phyloP scores from a whole-genome alignment of 2,113 vertebrate genomes.

The Halichoerus grypus region DNA sequence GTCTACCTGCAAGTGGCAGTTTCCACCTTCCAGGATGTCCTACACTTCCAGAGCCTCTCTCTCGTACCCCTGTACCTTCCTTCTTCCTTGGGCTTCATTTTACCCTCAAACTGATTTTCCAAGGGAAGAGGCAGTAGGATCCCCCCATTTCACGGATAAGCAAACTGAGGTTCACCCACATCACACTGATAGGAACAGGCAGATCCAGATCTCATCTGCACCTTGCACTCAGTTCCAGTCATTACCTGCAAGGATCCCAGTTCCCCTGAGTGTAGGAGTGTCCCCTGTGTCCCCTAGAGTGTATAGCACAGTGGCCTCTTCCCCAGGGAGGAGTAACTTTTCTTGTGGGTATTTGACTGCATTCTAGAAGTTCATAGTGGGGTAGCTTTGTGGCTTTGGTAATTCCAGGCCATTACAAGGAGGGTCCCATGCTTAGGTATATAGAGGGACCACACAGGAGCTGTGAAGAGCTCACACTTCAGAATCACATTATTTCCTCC shows the following conservation, averaged over 20 bases:
- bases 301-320: accelerated
- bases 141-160: neutral
- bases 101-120: neutral
- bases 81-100: neutral
- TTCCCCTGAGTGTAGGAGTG: accelerated
- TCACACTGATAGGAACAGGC: too few species aligned
- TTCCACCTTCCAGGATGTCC: neutral
- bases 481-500: neutral
- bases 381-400: neutral
- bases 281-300: neutral
- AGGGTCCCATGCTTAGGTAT: accelerated
- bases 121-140: neutral
- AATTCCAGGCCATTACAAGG: neutral
- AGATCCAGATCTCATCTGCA: neutral
- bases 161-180: neutral
- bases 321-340: neutral
- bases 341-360: neutral
- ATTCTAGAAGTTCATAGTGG: neutral
- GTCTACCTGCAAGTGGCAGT: neutral
- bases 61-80: too few species aligned
- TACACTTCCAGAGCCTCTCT: accelerated
- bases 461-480: neutral
- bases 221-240: too few species aligned
- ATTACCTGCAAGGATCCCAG: neutral
- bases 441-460: accelerated